Evolutionary conservation across 1,140 invertebrate species (phyloP).

Genomic region (Dolichoris vasculosae): DNA sequence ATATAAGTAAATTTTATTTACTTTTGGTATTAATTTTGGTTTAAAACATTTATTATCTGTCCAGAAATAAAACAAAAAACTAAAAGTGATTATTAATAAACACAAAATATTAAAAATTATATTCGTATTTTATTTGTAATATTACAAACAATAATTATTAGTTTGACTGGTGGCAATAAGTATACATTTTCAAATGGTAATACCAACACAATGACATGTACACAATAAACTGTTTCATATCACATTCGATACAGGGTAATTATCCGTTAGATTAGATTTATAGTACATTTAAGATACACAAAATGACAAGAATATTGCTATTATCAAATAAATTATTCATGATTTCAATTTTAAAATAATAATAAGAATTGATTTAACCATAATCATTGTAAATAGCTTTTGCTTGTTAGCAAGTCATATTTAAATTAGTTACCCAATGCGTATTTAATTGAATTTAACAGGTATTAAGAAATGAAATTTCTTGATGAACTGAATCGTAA

Average conservation of each 20-base stretch:
- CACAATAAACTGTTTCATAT: neutral
- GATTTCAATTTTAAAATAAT: neutral
- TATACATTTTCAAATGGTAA: neutral
- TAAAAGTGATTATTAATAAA: neutral
- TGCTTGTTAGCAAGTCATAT: neutral
- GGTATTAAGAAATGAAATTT: neutral
- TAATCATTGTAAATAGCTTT: neutral
- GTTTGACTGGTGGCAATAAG: neutral
- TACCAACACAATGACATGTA: neutral
- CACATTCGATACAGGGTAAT: neutral
- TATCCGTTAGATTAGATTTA: constrained; percentile 7
- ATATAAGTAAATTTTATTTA: too few relatives aligned
- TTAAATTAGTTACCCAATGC: too few relatives aligned
- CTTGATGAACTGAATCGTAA: too few relatives aligned
- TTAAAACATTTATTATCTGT: too few relatives aligned
- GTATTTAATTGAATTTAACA: neutral
- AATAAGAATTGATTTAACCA: neutral
- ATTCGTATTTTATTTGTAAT: neutral
- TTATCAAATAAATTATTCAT: neutral
- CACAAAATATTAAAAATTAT: neutral
- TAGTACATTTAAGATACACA: neutral
- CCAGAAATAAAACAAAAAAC: neutral
- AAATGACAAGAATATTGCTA: neutral
- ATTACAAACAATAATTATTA: neutral
- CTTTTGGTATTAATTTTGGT: too few relatives aligned